Conservation (phyloP, 2,113 vertebrate genomes). For the Dasyprocta punctata region DNA sequence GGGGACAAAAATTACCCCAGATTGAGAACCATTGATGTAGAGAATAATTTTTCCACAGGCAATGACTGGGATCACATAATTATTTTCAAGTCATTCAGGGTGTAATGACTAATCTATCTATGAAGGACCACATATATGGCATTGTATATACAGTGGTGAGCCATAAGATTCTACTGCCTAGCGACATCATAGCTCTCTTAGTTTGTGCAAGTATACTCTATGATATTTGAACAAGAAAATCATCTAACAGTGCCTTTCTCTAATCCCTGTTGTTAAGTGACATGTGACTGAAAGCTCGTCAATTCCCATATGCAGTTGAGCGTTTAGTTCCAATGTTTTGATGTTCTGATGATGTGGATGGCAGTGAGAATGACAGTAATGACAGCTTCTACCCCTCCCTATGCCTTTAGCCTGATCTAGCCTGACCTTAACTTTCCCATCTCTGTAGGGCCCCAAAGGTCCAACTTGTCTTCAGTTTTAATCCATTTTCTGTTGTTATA, state of each 20-base stretch:
- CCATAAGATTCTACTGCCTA: neutral
- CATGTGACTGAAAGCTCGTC: neutral
- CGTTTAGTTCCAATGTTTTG: neutral
- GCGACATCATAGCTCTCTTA: neutral
- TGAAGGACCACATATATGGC: no score
- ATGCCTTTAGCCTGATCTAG: neutral
- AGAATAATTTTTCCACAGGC: neutral
- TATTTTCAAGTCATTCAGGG: neutral
- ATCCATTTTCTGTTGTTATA: neutral
- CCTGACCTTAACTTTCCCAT: neutral
- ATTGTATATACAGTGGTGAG: neutral
- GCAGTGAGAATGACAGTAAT: fast-evolving
- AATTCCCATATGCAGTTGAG: neutral
- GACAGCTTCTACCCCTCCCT: neutral
- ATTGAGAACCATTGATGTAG: neutral
- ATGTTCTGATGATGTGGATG: neutral
- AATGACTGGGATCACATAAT: neutral
- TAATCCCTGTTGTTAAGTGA: neutral
- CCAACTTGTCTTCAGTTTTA: neutral
- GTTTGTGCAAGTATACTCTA: neutral
- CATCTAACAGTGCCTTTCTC: neutral
- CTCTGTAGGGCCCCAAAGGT: neutral
- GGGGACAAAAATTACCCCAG: neutral
- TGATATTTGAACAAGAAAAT: neutral
- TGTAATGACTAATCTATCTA: neutral